Percentiles rank a stretch among this genome's conserved stretches.
phyloP scores from a whole-genome alignment of 2,888 invertebrate species.

The Glyphotaelius pellucidus region DNA sequence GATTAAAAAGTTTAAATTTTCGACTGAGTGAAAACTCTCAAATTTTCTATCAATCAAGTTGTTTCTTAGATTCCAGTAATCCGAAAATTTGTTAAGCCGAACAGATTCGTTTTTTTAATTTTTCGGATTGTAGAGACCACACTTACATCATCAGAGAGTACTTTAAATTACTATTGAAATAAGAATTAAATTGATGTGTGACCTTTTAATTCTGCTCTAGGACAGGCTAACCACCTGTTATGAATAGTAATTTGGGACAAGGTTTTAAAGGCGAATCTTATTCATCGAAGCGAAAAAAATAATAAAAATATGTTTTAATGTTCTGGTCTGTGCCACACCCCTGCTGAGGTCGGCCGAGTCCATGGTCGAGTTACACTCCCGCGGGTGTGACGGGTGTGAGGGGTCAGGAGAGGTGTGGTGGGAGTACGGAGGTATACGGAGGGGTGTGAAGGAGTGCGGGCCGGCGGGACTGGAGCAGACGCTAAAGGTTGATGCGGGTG shows the following conservation, averaged over 20 bases:
- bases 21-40: no score
- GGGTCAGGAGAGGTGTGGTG: not conserved
- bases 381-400: not conserved
- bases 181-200: not conserved
- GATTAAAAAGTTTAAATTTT: no score
- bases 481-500: not conserved
- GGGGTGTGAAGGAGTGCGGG: not conserved
- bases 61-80: no score
- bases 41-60: no score
- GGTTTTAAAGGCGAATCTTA: not conserved
- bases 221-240: not conserved
- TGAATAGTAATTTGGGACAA: not conserved
- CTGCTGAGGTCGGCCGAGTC: not conserved
- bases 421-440: not conserved
- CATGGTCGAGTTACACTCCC: not conserved
- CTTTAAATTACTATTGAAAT: not conserved
- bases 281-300: not conserved
- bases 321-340: not conserved
- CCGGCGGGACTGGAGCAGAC: not conserved
- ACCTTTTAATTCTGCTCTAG: not conserved
- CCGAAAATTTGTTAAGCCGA: no score
- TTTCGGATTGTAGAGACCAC: no score
- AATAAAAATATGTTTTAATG: not conserved
- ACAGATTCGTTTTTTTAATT: no score
- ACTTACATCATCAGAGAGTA: not conserved